Percentiles rank a stretch among this genome's conserved stretches.
Conservation (phyloP, 2,888 invertebrate species). For the Alcis repandata region DNA sequence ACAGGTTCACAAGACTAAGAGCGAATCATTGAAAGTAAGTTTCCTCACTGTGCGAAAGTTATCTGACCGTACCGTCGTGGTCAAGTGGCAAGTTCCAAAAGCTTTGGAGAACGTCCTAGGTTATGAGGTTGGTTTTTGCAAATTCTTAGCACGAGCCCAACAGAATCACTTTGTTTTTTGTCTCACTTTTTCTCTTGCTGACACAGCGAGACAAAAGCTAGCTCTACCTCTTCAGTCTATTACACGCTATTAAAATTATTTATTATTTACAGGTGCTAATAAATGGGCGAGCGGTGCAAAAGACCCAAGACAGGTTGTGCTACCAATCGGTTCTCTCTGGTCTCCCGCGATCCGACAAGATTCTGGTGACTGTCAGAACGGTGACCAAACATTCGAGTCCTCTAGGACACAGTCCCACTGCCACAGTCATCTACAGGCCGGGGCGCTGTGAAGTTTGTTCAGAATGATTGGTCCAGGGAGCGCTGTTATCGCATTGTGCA, state of each 20-base stretch:
- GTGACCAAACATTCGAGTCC: constrained; percentile 44
- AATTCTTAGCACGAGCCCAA: too few species aligned
- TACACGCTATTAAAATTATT: too few species aligned
- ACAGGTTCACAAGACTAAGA: constrained; percentile 39
- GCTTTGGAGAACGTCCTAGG: constrained; percentile 56
- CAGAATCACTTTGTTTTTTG: too few species aligned
- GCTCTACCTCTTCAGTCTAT: too few species aligned
- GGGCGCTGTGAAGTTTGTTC: neutral
- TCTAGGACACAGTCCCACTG: constrained; percentile 48
- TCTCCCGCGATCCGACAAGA: constrained; percentile 57
- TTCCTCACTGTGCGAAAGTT: constrained; percentile 56
- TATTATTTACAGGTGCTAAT: constrained; percentile 61
- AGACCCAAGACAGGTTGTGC: constrained; percentile 57
- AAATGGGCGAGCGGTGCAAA: constrained; percentile 64
- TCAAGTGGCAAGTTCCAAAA: constrained; percentile 64
- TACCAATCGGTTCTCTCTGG: constrained; percentile 66
- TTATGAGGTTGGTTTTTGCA: constrained; percentile 60
- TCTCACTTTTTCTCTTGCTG: too few species aligned
- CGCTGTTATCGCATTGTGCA: too few species aligned
- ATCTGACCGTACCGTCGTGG: constrained; percentile 64
- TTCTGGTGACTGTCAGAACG: constrained; percentile 63
- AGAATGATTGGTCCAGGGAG: neutral
- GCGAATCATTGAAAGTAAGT: constrained; percentile 57
- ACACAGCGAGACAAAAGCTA: too few species aligned
- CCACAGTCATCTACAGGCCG: constrained; percentile 56